Percentiles rank a stretch among this genome's conserved stretches.
Evolutionary conservation across 2,888 invertebrate species (phyloP).

Genomic region (Poecilus cupreus): DNA sequence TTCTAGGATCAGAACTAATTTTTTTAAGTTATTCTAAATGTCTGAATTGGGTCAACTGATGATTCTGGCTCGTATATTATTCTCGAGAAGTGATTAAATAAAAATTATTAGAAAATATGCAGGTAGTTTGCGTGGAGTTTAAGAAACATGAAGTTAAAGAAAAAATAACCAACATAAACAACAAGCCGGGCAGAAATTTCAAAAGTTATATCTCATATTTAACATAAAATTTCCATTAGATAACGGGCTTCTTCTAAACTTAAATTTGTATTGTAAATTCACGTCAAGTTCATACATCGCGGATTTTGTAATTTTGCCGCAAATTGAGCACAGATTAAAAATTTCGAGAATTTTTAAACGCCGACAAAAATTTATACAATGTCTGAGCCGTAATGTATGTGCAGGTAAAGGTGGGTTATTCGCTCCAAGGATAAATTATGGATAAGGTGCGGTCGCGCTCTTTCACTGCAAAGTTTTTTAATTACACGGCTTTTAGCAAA

Average conservation of each 20-base stretch:
- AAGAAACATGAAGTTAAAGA: background rate
- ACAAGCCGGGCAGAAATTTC: background rate
- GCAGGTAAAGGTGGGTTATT: background rate
- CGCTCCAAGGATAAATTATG: constrained; percentile 10
- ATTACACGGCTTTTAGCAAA: constrained; percentile 20
- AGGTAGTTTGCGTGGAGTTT: background rate
- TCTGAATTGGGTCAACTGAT: too few species aligned
- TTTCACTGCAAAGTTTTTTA: constrained; percentile 19
- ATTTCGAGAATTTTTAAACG: constrained; percentile 12
- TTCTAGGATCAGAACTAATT: too few species aligned
- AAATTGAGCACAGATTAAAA: constrained; percentile 43
- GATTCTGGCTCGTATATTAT: too few species aligned
- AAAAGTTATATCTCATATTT: constrained; percentile 24
- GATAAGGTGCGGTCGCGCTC: background rate
- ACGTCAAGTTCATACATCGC: constrained; percentile 13
- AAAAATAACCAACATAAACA: background rate
- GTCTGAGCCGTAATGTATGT: background rate
- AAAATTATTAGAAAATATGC: background rate
- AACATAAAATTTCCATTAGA: constrained; percentile 46
- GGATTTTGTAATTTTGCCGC: constrained; percentile 5
- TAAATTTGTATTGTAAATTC: constrained; percentile 47
- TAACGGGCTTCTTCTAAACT: background rate
- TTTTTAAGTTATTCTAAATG: too few species aligned
- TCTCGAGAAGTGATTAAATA: background rate
- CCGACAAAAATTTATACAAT: background rate